Conservation (phyloP, 2,797 vertebrate genomes). For the Pantherophis vulpinus region DNA sequence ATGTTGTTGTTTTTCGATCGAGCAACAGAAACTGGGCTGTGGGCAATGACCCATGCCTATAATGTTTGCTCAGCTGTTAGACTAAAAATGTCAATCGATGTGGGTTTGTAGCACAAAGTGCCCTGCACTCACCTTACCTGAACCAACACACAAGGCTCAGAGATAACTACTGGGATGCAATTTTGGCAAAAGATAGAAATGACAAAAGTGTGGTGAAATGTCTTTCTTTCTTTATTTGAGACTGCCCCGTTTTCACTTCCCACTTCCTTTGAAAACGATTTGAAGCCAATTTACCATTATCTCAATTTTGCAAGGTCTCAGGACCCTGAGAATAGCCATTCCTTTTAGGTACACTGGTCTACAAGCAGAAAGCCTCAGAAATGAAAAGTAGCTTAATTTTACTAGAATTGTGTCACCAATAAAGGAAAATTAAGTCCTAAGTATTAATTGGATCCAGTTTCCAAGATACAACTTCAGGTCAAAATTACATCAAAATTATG, state of each 20-base stretch:
- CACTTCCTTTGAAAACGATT: background rate
- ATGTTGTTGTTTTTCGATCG: constrained; percentile 39
- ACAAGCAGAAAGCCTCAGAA: too few species aligned
- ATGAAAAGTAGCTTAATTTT: too few species aligned
- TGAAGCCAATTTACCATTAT: background rate
- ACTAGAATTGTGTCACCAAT: too few species aligned
- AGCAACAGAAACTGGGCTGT: constrained; percentile 30
- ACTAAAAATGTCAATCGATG: constrained; percentile 42
- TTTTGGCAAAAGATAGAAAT: constrained; percentile 11
- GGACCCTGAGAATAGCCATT: background rate
- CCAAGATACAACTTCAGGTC: too few species aligned
- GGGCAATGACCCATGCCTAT: constrained; percentile 33
- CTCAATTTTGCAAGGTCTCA: background rate
- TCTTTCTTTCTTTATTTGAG: background rate
- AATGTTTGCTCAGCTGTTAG: constrained; percentile 72
- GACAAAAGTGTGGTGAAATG: background rate
- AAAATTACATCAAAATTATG: too few species aligned
- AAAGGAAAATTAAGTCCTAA: too few species aligned
- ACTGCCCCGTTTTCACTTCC: background rate
- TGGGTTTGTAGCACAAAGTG: constrained; percentile 17
- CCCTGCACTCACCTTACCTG: constrained; percentile 43
- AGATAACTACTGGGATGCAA: constrained; percentile 8
- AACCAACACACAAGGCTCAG: constrained; percentile 27
- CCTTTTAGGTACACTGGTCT: background rate
- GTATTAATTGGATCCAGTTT: too few species aligned